A percentile compares a stretch with the other conserved stretches of the same genome.
Conservation (phyloP, 1,140 invertebrate species). For the Eumaeus atala region DNA sequence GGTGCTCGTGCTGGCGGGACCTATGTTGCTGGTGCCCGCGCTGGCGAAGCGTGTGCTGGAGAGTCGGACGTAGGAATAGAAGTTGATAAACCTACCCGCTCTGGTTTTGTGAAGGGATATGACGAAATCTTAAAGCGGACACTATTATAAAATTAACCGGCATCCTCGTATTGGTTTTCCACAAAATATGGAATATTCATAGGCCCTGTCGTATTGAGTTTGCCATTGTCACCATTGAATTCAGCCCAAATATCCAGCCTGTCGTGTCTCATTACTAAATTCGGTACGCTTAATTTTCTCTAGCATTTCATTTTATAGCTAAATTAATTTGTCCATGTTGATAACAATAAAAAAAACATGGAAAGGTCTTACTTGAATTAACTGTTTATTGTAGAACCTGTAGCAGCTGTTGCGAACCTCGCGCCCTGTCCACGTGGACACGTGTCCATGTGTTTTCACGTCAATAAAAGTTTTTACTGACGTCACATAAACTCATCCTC, state of each 20-base stretch:
- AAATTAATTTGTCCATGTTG: no score
- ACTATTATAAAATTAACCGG: conserved; percentile 8
- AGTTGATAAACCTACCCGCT: not conserved
- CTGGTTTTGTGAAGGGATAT: not conserved
- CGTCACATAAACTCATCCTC: no score
- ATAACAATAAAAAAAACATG: no score
- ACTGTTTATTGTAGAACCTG: not conserved
- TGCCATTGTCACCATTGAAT: conserved; percentile 9
- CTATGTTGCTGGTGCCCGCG: not conserved
- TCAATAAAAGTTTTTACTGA: no score
- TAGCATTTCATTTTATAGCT: not conserved
- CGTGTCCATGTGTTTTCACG: no score
- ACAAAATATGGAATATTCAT: not conserved
- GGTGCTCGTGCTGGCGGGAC: not conserved
- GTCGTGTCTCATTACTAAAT: not conserved
- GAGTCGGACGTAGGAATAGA: not conserved
- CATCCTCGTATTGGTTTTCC: conserved; percentile 8
- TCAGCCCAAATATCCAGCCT: conserved; percentile 13
- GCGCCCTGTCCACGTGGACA: no score
- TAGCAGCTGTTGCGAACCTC: not conserved
- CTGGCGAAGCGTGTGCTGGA: not conserved
- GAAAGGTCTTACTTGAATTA: conserved; percentile 4
- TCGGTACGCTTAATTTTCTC: not conserved
- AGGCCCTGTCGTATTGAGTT: conserved; percentile 3
- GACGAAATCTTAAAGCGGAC: conserved; percentile 9